Conservation (phyloP, 2,113 vertebrate species). For the Ptilorrhoa leucosticta region DNA sequence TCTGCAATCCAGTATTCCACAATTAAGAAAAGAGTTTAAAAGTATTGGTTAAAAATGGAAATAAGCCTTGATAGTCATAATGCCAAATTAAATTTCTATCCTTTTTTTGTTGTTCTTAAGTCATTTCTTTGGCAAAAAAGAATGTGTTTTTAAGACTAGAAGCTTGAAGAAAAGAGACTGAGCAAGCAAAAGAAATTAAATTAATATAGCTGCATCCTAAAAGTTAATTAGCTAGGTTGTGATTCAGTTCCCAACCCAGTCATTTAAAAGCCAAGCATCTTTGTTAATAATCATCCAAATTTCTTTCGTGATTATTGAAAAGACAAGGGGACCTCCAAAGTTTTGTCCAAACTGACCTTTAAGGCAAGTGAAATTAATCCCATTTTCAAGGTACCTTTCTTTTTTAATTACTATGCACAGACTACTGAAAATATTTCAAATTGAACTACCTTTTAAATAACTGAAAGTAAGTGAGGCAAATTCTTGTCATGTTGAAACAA, state of each 20-base stretch:
- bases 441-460: background rate
- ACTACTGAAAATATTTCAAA: background rate
- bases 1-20: background rate
- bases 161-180: background rate
- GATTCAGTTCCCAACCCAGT: background rate
- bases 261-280: background rate
- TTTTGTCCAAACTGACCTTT: background rate
- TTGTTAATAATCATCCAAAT: background rate
- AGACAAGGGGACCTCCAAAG: background rate
- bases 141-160: background rate
- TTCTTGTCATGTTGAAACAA: background rate
- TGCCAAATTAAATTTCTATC: background rate
- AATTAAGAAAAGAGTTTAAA: background rate
- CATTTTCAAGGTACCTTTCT: background rate
- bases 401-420: background rate
- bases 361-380: background rate
- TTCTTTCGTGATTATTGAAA: background rate
- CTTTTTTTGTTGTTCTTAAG: background rate
- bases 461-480: background rate
- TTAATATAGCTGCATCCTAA: background rate
- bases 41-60: background rate
- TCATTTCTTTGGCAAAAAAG: background rate
- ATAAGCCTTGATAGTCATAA: background rate
- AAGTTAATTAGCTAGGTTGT: background rate
- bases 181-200: background rate